Evolutionary conservation across 2,888 invertebrate genomes (phyloP).

Genomic region (Aporophyla lueneburgensis): DNA sequence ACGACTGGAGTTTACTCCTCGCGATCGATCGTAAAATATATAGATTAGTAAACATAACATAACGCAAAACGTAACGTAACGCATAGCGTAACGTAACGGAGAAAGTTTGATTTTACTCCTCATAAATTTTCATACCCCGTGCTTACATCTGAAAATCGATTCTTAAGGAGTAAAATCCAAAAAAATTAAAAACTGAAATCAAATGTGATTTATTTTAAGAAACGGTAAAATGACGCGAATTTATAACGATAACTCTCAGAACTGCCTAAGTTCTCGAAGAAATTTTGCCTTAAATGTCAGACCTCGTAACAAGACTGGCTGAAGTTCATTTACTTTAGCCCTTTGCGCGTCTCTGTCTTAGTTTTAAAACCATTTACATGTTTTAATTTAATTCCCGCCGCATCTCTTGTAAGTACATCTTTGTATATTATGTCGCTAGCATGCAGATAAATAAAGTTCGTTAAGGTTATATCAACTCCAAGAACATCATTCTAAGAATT

Average conservation of each 20-base stretch:
- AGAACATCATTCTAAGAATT: not conserved
- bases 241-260: not conserved
- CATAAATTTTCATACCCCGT: too few relatives aligned
- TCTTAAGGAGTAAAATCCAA: too few relatives aligned
- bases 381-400: too few relatives aligned
- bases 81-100: too few relatives aligned
- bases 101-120: too few relatives aligned
- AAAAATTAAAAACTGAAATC: not conserved
- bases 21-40: too few relatives aligned
- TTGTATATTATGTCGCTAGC: not conserved
- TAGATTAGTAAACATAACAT: too few relatives aligned
- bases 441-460: not conserved
- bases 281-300: not conserved
- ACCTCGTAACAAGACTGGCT: not conserved
- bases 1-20: too few relatives aligned
- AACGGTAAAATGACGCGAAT: not conserved
- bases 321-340: not conserved
- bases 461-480: not conserved
- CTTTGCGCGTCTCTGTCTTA: not conserved
- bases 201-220: not conserved
- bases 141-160: too few relatives aligned
- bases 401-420: not conserved
- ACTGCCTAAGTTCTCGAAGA: not conserved
- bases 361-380: not conserved
- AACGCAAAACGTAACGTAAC: too few relatives aligned